Percentiles rank a stretch among this genome's conserved stretches.
These are phyloP conservation scores for Poeciliopsis turrubarensis DNA, from an alignment of 2,113 vertebrate genomes.

Conservation along the genomic window DNA sequence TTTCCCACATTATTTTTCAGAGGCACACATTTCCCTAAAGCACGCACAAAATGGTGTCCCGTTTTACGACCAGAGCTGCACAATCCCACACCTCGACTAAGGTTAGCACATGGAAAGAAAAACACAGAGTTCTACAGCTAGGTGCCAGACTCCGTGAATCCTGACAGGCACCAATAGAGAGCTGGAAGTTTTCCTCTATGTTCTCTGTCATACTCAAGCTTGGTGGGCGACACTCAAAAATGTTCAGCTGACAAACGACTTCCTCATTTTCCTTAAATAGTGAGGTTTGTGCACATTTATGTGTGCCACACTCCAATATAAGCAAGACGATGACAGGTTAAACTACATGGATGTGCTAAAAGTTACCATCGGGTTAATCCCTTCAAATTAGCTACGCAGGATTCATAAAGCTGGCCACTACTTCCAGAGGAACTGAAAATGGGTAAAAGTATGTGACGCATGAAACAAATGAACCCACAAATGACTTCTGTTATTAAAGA, in stretches of 20 bases:
- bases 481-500: neutral
- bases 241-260: conserved; percentile 39
- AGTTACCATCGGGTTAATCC: conserved; percentile 14
- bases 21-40: conserved; percentile 65
- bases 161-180: conserved; percentile 53
- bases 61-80: conserved; percentile 74
- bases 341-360: conserved; percentile 31
- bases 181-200: conserved; percentile 61
- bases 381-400: neutral
- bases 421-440: neutral
- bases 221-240: conserved; percentile 52
- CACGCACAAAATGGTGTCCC: conserved; percentile 64
- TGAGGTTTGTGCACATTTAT: conserved; percentile 17
- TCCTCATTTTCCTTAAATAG: conserved; percentile 35
- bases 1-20: conserved; percentile 52
- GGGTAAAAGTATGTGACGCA: neutral
- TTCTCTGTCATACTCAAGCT: conserved; percentile 54
- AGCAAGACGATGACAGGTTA: conserved; percentile 31
- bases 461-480: conserved; percentile 2
- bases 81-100: conserved; percentile 76
- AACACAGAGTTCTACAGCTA: conserved; percentile 65
- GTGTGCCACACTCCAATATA: conserved; percentile 23
- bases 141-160: conserved; percentile 62
- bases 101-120: conserved; percentile 85
- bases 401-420: neutral